Conservation (phyloP, 1,140 invertebrate species). For the Anoplophora glabripennis region DNA sequence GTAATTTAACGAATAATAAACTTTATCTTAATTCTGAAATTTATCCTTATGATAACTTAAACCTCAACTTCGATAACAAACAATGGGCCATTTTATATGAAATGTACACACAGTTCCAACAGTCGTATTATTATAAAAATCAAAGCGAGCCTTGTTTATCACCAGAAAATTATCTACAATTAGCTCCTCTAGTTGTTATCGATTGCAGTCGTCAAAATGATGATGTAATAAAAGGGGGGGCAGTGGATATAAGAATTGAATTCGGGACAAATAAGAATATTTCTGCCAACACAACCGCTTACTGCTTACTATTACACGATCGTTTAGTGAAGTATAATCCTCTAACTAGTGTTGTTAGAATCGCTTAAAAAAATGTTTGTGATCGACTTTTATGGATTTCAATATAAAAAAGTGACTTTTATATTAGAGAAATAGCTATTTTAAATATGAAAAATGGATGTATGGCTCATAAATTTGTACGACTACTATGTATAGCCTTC, state of each 20-base stretch:
- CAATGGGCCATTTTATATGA: no score
- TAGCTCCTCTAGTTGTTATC: constrained; percentile 29
- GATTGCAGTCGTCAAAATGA: constrained; percentile 36
- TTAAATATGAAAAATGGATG: no score
- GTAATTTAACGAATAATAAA: no score
- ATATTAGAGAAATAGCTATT: no score
- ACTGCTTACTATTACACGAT: constrained; percentile 37
- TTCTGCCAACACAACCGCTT: constrained; percentile 27
- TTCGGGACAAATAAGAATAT: constrained; percentile 28
- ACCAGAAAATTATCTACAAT: neutral
- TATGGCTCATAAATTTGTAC: no score
- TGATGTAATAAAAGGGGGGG: constrained; percentile 3
- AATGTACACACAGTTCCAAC: neutral
- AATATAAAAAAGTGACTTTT: neutral
- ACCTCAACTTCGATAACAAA: no score
- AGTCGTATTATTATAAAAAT: neutral
- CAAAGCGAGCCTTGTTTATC: neutral
- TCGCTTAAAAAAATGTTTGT: neutral
- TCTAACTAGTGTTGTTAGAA: constrained; percentile 15
- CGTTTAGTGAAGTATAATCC: constrained; percentile 26
- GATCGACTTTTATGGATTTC: neutral
- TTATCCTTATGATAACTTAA: no score
- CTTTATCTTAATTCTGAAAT: no score
- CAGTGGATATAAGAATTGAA: constrained; percentile 25
- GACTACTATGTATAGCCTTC: no score